These are phyloP conservation scores for Schizotus pectinicornis DNA, from an alignment of 2,888 invertebrate genomes.

Conservation along the genomic window DNA sequence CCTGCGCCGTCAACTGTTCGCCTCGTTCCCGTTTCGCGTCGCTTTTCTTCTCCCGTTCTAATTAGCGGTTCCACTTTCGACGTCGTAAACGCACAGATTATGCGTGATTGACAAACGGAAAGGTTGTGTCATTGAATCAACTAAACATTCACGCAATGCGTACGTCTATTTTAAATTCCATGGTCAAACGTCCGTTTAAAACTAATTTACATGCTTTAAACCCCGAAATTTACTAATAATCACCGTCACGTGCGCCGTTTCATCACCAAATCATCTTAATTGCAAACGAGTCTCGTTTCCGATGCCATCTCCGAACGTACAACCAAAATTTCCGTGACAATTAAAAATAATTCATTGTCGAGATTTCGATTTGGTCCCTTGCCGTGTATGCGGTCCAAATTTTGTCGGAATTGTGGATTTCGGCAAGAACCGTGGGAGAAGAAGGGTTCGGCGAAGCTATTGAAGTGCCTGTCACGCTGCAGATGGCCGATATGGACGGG, in stretches of 20 bases:
- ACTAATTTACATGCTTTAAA: not conserved
- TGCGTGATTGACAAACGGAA: not conserved
- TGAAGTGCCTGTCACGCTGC: conserved; percentile 29
- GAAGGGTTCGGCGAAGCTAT: conserved; percentile 21
- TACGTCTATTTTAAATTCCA: conserved; percentile 19
- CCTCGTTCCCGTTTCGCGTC: too few relatives aligned
- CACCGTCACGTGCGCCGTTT: too few relatives aligned
- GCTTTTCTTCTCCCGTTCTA: too few relatives aligned
- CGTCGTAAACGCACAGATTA: not conserved
- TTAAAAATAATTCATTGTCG: too few relatives aligned
- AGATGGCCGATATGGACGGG: conserved; percentile 27
- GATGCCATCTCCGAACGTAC: too few relatives aligned
- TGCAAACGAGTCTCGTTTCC: too few relatives aligned
- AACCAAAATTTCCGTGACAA: too few relatives aligned
- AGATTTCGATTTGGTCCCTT: not conserved
- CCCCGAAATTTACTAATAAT: too few relatives aligned
- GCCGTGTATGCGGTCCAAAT: conserved; percentile 6
- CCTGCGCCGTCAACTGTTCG: too few relatives aligned
- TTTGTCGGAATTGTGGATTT: conserved; percentile 23
- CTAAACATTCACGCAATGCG: conserved; percentile 16
- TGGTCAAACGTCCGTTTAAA: conserved; percentile 10
- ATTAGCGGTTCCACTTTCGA: too few relatives aligned
- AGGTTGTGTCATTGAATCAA: conserved; percentile 14
- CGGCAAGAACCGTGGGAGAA: conserved; percentile 17
- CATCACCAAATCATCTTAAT: too few relatives aligned